Evolutionary conservation across 2,113 vertebrate species (phyloP).

Genomic region (Rhabdomys dilectus): DNA sequence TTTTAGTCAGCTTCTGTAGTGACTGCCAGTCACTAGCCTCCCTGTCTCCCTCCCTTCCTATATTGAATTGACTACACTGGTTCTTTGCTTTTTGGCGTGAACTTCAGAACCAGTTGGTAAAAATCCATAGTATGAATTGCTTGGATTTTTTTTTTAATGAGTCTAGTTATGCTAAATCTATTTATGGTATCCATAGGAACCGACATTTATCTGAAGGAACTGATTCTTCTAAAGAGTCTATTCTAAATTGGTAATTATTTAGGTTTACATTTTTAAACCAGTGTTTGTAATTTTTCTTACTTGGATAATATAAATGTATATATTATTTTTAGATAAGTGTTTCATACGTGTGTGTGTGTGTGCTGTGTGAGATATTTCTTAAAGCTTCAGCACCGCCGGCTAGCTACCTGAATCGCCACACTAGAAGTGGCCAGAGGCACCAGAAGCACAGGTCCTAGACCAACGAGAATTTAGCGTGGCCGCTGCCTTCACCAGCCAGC

Average conservation of each 20-base stretch:
- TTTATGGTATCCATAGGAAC: background rate
- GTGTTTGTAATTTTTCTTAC: background rate
- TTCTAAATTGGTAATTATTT: background rate
- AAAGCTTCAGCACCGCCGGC: no score
- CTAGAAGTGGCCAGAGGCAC: no score
- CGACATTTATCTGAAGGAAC: background rate
- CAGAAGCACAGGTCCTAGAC: no score
- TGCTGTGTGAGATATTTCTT: no score
- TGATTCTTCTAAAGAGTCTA: background rate
- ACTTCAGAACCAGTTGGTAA: background rate
- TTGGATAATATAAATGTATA: background rate
- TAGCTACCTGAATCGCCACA: no score
- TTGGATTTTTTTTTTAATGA: slow-evolving; percentile 10
- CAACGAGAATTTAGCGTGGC: no score
- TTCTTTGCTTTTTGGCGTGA: background rate
- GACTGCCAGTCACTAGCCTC: background rate
- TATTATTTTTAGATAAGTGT: background rate
- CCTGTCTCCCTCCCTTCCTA: background rate
- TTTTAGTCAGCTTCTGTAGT: background rate
- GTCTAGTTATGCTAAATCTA: background rate
- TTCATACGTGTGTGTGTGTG: background rate
- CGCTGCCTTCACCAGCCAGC: no score
- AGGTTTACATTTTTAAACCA: background rate
- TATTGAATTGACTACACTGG: background rate
- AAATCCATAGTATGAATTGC: background rate